Percentiles rank a stretch among this genome's conserved stretches.
Conservation (phyloP, 53 echinoderm and acorn worm species). For the Apostichopus leukothele region DNA sequence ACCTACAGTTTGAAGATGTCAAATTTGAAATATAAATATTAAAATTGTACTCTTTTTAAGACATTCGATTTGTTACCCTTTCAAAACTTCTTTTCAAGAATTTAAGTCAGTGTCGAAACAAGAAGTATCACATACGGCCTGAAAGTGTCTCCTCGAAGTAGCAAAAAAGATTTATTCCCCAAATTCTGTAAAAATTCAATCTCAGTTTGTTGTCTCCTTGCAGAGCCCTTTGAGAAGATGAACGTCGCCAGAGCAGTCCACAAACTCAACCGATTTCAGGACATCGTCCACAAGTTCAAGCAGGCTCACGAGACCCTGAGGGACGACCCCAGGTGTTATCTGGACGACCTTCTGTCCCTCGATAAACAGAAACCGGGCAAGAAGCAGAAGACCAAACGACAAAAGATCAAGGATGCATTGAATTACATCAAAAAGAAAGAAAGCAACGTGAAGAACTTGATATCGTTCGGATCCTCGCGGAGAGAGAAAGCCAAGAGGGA, state of each 20-base stretch:
- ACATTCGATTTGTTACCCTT: too few species aligned
- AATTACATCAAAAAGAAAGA: constrained; percentile 27
- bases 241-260: constrained; percentile 75
- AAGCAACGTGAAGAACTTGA: not conserved
- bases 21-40: too few species aligned
- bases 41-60: too few species aligned
- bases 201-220: not conserved
- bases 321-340: constrained; percentile 32
- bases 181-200: too few species aligned
- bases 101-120: too few species aligned
- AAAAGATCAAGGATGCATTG: constrained; percentile 25
- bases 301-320: constrained; percentile 47
- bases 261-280: constrained; percentile 25
- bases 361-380: not conserved
- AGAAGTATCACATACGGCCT: too few species aligned
- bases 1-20: too few species aligned
- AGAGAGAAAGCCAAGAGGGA: too few species aligned
- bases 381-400: constrained; percentile 33
- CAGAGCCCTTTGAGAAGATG: constrained; percentile 75
- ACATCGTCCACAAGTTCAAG: constrained; percentile 57
- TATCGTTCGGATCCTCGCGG: not conserved
- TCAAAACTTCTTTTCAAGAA: too few species aligned
- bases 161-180: too few species aligned
- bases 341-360: constrained; percentile 47
- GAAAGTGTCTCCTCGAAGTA: too few species aligned